Evolutionary conservation across 2,113 vertebrate species (phyloP), one percentile per base, ranked within the genome.

Genomic region (Mionectes macconnelli): DNA sequence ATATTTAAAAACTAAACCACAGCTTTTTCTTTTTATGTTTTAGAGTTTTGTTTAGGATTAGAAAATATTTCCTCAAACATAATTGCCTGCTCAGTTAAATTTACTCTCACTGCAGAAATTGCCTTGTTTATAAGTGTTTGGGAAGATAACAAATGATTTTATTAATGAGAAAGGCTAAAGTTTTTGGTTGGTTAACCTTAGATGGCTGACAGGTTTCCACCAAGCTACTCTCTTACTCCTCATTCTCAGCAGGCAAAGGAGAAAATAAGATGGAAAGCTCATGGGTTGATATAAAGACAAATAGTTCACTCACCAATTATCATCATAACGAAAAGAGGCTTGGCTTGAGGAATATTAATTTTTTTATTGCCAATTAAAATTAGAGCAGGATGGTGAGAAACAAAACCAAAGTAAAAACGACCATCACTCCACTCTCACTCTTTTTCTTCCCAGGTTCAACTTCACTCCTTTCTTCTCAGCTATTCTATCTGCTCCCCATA

Each of bases 381-480:
- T 44, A 75, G 3, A 55, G 47, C 24, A 49, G 4, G 9, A 50
- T 15, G 33, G 16, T 56, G 28, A 81, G 19, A 87, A 62, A 42
- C 7, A 62, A 59, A 84, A 70, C 0, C 22, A 40, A 57, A 73
- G 17, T 4, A 7, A 55, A 73, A 57, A 6, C 3, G 5, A 23
- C 7, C 4, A 2, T 14, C 35, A 53, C 8, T 68, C 8, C 5
- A 42, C 15, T 4, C 22, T 15, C 10, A 55, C 3, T 2, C 4
- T 14, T 87, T 75, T 50, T 63, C 69, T 69, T 75, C 27, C 23
- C 20, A 49, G 22, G 8, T 69, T 81, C 8, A 27, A 9, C 24
- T 68, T 68, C 35, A 33, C 9, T 44, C 31, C 30, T 62, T 49
- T 6, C 1, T 50, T 62, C 33, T 50, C 23, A 81, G 10, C 23